Conservation (phyloP, 2,888 invertebrate genomes). For the Machimus atricapillus region DNA sequence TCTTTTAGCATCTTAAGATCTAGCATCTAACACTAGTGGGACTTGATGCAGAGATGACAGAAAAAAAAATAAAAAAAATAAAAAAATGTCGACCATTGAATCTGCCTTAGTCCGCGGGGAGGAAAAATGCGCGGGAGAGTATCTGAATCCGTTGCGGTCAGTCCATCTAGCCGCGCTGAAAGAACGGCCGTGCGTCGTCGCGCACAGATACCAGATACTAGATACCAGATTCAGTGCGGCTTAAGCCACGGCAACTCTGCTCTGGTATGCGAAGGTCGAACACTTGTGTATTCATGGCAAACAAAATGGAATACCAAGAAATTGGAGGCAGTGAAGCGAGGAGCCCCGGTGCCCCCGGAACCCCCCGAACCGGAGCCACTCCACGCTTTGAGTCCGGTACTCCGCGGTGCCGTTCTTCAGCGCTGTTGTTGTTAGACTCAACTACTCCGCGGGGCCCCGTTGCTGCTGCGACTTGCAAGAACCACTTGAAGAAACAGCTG, state of each 20-base stretch:
- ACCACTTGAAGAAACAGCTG: constrained; percentile 28
- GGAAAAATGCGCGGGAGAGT: neutral
- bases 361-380: neutral
- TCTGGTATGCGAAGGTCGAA: constrained; percentile 62
- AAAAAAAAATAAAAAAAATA: no score
- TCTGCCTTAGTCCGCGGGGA: neutral
- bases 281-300: constrained; percentile 61
- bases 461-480: neutral
- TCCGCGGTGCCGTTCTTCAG: neutral
- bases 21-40: neutral
- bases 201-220: no score
- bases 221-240: neutral
- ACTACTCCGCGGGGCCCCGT: neutral
- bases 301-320: constrained; percentile 42
- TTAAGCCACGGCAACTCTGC: constrained; percentile 49
- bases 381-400: neutral
- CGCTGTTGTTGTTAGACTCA: neutral
- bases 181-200: neutral
- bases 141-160: neutral
- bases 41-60: neutral
- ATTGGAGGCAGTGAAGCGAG: constrained; percentile 26
- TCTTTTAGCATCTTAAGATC: neutral
- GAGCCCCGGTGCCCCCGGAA: neutral
- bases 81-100: neutral
- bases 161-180: neutral